Base-by-base conservation (phyloP, 2,888 invertebrate genomes). In the Lissocephala sabroskyi region DNA sequence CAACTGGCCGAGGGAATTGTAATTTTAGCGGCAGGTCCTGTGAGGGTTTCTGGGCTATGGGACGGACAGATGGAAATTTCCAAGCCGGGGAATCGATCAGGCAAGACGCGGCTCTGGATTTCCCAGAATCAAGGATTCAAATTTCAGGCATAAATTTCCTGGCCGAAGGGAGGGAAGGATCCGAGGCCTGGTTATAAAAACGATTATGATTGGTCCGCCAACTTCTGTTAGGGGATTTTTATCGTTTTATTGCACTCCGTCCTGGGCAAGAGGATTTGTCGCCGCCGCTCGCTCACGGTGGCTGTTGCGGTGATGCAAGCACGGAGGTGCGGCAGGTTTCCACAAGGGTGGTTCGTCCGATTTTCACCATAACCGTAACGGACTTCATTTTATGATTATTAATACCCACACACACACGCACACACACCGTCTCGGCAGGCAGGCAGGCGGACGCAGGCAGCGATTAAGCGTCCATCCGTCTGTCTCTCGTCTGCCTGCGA, bases 201-300 rank as follows among this genome's bases (percentile, higher is more conserved):
- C 78, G 74, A 74, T 76, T 79, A 78, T 77, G 76, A 76, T 79
- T 76, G 79, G 76, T 79, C 70, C 58, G 64, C n/a, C 54, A 63
- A 56, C 55, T 57, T 52, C 45, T 52, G 65, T 67, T 51, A 58
- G 51, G 59, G 60, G 49, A 74, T 62, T 65, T 59, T 63, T 65
- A 57, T 62, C 35, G 59, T 59, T 76, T 76, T 71, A 71, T 73
- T 63, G 53, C 49, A 43, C 19, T n/a, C 16, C 9, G 40, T 17
- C 37, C 37, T n/a, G n/a, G n/a, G n/a, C 41, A 41, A 30, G 40
- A 52, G 56, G 56, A 55, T 56, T 56, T 52, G 56, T 48, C 42
- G 43, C 13, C 13, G 30, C 29, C 51, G 61, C 30, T 43, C 37
- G 36, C 48, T 49, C 35, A 33, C 46, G 41, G 56, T 63, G 63